A percentile compares a stretch with the other conserved stretches of the same genome.
phyloP scores from a whole-genome alignment of 2,113 vertebrate species.

The Argyrosomus japonicus region DNA sequence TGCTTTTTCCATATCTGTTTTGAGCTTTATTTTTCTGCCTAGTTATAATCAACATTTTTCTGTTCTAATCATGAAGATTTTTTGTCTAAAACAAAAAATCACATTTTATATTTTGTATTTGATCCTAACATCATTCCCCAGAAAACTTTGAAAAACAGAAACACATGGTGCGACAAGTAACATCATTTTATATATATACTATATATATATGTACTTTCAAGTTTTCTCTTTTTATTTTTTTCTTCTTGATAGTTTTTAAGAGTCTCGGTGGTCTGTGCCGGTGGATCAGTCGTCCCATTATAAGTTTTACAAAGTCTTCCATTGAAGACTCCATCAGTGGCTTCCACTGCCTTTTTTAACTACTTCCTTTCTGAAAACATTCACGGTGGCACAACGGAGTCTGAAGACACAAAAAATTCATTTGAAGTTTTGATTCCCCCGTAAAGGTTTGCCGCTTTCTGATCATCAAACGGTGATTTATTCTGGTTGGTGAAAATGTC shows the following conservation, averaged over 20 bases:
- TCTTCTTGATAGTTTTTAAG: conserved; percentile 38
- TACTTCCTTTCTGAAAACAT: conserved; percentile 60
- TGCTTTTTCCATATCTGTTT: conserved; percentile 41
- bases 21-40: conserved; percentile 33
- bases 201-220: conserved; percentile 68
- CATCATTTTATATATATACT: conserved; percentile 72
- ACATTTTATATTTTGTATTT: conserved; percentile 54
- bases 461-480: conserved; percentile 36
- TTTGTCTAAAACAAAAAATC: conserved; percentile 60
- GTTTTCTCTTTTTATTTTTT: conserved; percentile 53
- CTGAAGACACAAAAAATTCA: conserved; percentile 57
- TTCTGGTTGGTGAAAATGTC: conserved; percentile 11
- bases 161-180: conserved; percentile 80
- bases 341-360: conserved; percentile 16
- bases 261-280: conserved; percentile 47
- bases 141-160: conserved; percentile 75
- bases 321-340: conserved; percentile 18
- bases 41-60: conserved; percentile 38
- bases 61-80: conserved; percentile 47
- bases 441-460: conserved; percentile 35
- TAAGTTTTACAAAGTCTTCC: conserved; percentile 24
- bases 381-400: conserved; percentile 66
- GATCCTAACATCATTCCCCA: conserved; percentile 67
- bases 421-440: conserved; percentile 8
- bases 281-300: conserved; percentile 16